Percentiles rank a stretch among this genome's conserved stretches.
These are phyloP conservation scores for Formica selysi DNA, from an alignment of 1,140 invertebrate genomes.

Conservation along the genomic window DNA sequence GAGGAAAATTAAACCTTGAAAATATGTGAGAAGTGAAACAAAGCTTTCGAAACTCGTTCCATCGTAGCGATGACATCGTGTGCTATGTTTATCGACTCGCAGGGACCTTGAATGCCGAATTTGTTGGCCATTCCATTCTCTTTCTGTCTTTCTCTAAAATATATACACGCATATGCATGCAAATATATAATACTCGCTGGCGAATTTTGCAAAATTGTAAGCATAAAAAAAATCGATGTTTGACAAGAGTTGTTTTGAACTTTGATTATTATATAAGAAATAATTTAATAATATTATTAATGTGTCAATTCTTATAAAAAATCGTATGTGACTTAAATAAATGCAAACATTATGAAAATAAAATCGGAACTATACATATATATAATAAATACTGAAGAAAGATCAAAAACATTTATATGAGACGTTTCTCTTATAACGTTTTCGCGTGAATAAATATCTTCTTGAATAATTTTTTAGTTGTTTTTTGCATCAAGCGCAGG, in stretches of 20 bases:
- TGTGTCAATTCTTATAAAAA: neutral
- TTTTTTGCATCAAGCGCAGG: neutral
- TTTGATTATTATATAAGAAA: neutral
- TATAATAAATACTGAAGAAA: neutral
- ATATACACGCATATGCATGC: neutral
- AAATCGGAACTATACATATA: neutral
- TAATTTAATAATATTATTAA: neutral
- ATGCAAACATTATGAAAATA: too few relatives aligned
- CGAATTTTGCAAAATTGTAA: neutral
- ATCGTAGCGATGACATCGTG: neutral
- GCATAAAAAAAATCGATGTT: neutral
- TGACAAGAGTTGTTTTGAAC: neutral
- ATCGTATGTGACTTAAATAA: neutral
- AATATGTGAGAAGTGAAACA: neutral
- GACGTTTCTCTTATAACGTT: neutral
- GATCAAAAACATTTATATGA: neutral
- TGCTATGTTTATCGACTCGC: neutral
- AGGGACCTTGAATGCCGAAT: constrained; percentile 5
- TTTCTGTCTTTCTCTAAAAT: neutral
- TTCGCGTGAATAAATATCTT: constrained; percentile 18
- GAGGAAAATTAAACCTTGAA: neutral
- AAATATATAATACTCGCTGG: neutral
- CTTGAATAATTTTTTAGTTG: neutral
- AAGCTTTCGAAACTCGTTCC: constrained; percentile 13
- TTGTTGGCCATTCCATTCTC: neutral